Evolutionary conservation across 1,140 invertebrate species (phyloP).

Genomic region (Drosophila paulistorum): DNA sequence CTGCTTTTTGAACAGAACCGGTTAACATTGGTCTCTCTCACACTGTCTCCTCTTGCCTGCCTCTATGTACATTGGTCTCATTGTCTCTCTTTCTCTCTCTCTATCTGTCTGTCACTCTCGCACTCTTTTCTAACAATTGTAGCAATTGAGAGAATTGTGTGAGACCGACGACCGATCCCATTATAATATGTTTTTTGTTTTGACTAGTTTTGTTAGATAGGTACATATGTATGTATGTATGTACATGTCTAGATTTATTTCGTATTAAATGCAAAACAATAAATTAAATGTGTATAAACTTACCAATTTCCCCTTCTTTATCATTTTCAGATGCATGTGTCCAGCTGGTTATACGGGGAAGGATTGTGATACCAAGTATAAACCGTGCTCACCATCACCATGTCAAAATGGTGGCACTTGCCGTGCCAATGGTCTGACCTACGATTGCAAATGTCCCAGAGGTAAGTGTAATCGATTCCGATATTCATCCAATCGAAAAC

Average conservation of each 20-base stretch:
- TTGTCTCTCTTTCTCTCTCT: not conserved
- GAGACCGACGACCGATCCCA: not conserved
- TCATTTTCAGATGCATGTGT: conserved; percentile 90
- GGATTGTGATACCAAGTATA: conserved; percentile 94
- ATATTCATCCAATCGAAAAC: not conserved
- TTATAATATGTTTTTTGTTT: not conserved
- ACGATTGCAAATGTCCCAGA: conserved; percentile 93
- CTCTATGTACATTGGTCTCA: too few relatives aligned
- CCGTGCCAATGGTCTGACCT: conserved; percentile 89
- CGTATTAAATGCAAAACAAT: too few relatives aligned
- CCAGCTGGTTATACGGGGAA: conserved; percentile 93
- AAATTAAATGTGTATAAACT: not conserved
- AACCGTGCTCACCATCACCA: conserved; percentile 94
- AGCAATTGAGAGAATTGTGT: conserved; percentile 22
- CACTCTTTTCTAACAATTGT: conserved; percentile 47
- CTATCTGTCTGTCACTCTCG: not conserved
- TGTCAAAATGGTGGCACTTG: conserved; percentile 95
- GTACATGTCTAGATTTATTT: not conserved
- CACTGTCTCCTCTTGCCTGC: not conserved
- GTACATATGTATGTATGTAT: not conserved
- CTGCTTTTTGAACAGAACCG: conserved; percentile 35
- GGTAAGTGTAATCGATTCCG: conserved; percentile 86
- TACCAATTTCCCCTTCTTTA: conserved; percentile 1
- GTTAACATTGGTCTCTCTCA: conserved; percentile 35
- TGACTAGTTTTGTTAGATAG: not conserved